Evolutionary conservation across 2,113 vertebrate genomes (phyloP), one percentile per base, ranked within the genome.

Genomic region (Muscicapa adusta): DNA sequence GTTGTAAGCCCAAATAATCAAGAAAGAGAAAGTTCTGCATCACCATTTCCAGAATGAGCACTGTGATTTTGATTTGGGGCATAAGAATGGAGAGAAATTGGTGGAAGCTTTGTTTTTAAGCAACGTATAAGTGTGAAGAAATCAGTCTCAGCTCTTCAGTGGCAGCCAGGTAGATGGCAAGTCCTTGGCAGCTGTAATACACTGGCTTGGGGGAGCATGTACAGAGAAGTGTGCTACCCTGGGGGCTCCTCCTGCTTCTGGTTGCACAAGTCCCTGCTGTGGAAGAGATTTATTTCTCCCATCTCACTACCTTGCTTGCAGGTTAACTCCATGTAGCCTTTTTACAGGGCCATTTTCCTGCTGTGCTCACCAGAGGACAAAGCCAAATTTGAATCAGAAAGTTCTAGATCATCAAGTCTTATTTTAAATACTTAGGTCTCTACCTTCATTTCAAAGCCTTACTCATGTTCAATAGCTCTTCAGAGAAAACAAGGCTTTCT

Each of bases 151-250:
- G 45, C 54, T 70, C 22, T 79, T 91, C 63, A 7, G 10, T 28
- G 34, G 10, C n/a, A 81, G 31, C 25, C 57, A 53, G 18, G 51
- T 38, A 70, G 42, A n/a, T 50, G 42, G 8, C 36, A 75, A 58
- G 16, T 75, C 54, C 73, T 75, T n/a, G 73, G 54, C 42, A 73
- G 18, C n/a, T 78, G 9, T 50, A 61, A 24, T 22, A 9, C 14
- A 5, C 3, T 42, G 50, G 15, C 22, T 24, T 17, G 10, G 36
- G 60, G 31, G 17, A 74, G 5, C 1, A 1, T 3, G 4, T 50
- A 18, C 3, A 6, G 57, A 61, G 28, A 0, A 0, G 2, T 18
- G 58, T 1, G 2, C 28, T 76, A 9, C 51, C 10, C 26, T 29
- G 25, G 18, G 8, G 47, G 11, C 24, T 88, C 22, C 47, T 77